Conservation (phyloP, 2,797 vertebrate species). For the Artibeus lituratus region DNA sequence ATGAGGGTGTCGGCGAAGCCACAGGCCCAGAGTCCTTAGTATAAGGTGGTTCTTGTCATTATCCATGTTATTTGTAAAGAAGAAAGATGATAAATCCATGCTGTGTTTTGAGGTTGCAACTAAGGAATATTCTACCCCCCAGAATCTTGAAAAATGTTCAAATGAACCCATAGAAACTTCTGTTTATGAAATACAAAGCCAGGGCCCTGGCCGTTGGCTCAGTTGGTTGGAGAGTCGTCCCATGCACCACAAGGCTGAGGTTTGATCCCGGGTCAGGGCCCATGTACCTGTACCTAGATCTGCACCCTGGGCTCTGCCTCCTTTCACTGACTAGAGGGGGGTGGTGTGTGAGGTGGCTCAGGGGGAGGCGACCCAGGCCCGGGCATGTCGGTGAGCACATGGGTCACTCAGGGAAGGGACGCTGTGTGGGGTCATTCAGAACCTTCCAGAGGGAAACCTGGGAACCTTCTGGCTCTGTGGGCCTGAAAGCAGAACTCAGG, state of each 20-base stretch:
- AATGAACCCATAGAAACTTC: neutral
- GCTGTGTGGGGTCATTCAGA: neutral
- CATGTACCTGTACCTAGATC: neutral
- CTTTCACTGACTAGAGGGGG: neutral
- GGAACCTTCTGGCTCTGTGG: neutral
- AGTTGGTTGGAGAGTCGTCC: neutral
- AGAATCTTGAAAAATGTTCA: neutral
- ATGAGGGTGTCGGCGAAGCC: rapidly evolving
- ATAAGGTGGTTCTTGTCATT: neutral
- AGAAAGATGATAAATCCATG: neutral
- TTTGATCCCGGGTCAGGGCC: neutral
- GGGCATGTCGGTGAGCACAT: too few species aligned
- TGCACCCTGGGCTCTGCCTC: rapidly evolving
- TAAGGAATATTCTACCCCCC: neutral
- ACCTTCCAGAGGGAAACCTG: neutral
- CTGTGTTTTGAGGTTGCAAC: neutral
- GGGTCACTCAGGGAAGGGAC: neutral
- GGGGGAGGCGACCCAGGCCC: neutral
- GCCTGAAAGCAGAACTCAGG: neutral
- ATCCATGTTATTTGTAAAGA: neutral
- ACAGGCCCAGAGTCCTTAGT: neutral
- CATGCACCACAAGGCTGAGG: neutral
- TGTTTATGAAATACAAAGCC: neutral
- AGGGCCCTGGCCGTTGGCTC: neutral
- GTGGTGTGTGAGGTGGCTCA: neutral